Evolutionary conservation across 2,113 vertebrate genomes (phyloP).

Genomic region (Antechinus stuartii): DNA sequence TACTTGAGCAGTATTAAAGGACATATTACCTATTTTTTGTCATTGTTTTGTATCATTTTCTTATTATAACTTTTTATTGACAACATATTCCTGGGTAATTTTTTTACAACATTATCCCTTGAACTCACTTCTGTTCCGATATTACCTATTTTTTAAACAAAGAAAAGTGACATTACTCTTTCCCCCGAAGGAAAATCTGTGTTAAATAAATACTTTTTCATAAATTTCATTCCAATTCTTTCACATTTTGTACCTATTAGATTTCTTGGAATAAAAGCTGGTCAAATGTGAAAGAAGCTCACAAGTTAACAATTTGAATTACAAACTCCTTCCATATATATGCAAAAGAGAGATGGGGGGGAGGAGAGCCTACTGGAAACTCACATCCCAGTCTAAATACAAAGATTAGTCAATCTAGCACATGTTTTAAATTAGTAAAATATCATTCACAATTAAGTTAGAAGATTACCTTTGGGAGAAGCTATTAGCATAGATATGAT

Average conservation of each 20-base stretch:
- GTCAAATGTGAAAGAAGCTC: constrained; percentile 39
- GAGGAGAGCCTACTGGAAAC: constrained; percentile 40
- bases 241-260: neutral
- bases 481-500: constrained; percentile 33
- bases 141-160: neutral
- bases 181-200: neutral
- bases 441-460: constrained; percentile 62
- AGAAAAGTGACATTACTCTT: neutral
- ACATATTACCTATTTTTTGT: no score
- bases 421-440: constrained; percentile 45
- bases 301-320: neutral
- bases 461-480: constrained; percentile 62
- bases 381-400: constrained; percentile 56
- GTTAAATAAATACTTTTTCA: neutral
- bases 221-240: neutral
- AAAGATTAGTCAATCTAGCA: constrained; percentile 10
- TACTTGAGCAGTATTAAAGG: neutral
- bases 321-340: constrained; percentile 17
- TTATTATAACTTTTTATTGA: no score
- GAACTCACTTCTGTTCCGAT: no score
- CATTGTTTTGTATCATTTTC: no score
- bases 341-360: neutral
- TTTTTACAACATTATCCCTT: no score
- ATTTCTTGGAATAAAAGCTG: constrained; percentile 20
- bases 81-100: no score